Base-by-base conservation (phyloP, 2,113 vertebrate genomes). In the Mesembrinibis cayennensis region DNA sequence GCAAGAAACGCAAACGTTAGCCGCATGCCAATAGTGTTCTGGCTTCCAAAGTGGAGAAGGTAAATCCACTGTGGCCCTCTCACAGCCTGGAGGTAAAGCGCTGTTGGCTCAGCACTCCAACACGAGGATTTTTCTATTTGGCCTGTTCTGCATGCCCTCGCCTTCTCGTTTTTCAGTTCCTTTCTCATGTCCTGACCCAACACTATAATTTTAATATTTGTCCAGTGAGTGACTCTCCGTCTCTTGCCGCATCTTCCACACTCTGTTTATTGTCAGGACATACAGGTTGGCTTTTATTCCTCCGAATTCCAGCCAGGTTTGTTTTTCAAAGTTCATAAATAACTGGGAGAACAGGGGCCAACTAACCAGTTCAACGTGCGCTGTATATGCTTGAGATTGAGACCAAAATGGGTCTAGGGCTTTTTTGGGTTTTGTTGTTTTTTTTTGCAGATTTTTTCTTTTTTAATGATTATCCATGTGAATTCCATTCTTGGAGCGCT, bases 1-100 rank as follows among this genome's bases (percentile, higher is more conserved):
- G 23, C 23, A 25, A 23, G 34, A 40, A 63, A 55, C 2, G 25
- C 1, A 1, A 20, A 11, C 3, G 0, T 26, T 3, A 70, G 74
- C 13, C 10, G 13, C 5, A 2, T 59, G n/a, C 53, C 22, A 21
- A 26, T 20, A 52, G 17, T 2, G 1, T 36, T 66, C 22, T 5
- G 13, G 20, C 26, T 78, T 44, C 62, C 63, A 9, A 10, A 30
- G 52, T 10, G 45, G 38, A 44, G 63, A 34, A 27, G 0, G 10
- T 45, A 16, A 45, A 45, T 27, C 47, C 65, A 38, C 16, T 1
- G 14, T 7, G 40, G 22, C n/a, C 17, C 36, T n/a, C 30, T 61
- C 45, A 2, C 45, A 22, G 25, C 1, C 7, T 15, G 67, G 36
- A 52, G 36, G 25, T 50, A 18, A 52, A 61, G 36, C 2, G 5